phyloP scores from a whole-genome alignment of 2,888 invertebrate species.

The Athripsodes cinereus region DNA sequence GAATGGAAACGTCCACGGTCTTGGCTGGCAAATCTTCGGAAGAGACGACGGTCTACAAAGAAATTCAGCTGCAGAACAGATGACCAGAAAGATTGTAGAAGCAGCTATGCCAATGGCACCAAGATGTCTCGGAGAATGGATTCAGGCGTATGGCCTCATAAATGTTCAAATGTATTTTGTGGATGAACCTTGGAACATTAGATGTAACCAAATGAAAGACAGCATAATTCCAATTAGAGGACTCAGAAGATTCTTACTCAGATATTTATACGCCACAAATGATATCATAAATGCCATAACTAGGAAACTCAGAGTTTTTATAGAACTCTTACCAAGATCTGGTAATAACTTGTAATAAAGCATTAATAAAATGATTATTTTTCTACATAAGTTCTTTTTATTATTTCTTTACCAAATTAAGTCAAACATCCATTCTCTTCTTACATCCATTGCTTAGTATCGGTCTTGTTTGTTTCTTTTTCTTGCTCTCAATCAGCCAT shows the following conservation, averaged over 20 bases:
- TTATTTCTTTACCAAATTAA: no score
- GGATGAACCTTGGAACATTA: conserved; percentile 24
- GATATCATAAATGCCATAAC: not conserved
- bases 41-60: conserved; percentile 1
- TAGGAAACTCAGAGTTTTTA: not conserved
- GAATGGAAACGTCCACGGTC: conserved; percentile 16
- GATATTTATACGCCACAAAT: not conserved
- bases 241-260: not conserved
- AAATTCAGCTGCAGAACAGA: conserved; percentile 20
- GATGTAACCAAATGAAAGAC: conserved; percentile 13
- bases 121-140: conserved; percentile 25
- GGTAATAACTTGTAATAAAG: no score
- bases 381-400: no score
- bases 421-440: no score
- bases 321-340: not conserved
- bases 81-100: conserved; percentile 8
- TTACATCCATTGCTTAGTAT: no score
- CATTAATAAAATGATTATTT: no score
- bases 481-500: no score
- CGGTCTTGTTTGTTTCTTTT: no score
- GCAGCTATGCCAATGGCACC: conserved; percentile 20
- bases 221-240: conserved; percentile 12
- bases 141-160: conserved; percentile 17
- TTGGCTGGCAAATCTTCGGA: conserved; percentile 26
- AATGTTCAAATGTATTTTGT: conserved; percentile 27